Percentiles rank a stretch among this genome's conserved stretches.
Evolutionary conservation across 2,797 vertebrate species (phyloP).

Genomic region (Emys orbicularis): DNA sequence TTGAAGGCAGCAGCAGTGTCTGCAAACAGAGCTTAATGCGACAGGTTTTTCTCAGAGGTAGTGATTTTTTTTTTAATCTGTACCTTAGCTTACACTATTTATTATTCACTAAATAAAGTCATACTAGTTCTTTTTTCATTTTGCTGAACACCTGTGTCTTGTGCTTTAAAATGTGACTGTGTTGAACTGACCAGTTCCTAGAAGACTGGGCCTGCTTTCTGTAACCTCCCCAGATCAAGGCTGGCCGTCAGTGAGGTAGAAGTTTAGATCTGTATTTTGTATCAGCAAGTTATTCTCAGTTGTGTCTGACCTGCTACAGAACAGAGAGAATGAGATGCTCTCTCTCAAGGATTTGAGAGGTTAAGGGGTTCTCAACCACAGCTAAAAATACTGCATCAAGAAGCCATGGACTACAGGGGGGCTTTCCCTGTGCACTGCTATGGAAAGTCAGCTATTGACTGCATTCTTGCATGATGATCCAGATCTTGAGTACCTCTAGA

Average conservation of each 20-base stretch:
- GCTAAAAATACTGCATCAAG: not conserved
- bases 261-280: not conserved
- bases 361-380: not conserved
- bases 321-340: too few species aligned
- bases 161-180: not conserved
- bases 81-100: not conserved
- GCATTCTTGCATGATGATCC: not conserved
- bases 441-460: not conserved
- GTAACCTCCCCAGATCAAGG: not conserved
- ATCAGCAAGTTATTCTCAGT: too few species aligned
- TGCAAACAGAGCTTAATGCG: fast-evolving
- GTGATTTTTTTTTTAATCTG: not conserved
- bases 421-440: not conserved
- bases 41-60: not conserved
- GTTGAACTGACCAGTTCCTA: not conserved
- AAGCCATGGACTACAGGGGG: not conserved
- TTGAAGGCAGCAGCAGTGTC: not conserved
- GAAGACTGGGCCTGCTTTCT: fast-evolving
- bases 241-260: not conserved
- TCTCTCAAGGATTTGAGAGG: too few species aligned
- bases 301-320: too few species aligned
- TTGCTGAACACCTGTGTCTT: not conserved
- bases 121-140: not conserved
- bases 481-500: not conserved
- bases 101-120: fast-evolving